These are phyloP conservation scores for Sinonovacula constricta DNA, from an alignment of 1,140 invertebrate genomes.

Conservation along the genomic window DNA sequence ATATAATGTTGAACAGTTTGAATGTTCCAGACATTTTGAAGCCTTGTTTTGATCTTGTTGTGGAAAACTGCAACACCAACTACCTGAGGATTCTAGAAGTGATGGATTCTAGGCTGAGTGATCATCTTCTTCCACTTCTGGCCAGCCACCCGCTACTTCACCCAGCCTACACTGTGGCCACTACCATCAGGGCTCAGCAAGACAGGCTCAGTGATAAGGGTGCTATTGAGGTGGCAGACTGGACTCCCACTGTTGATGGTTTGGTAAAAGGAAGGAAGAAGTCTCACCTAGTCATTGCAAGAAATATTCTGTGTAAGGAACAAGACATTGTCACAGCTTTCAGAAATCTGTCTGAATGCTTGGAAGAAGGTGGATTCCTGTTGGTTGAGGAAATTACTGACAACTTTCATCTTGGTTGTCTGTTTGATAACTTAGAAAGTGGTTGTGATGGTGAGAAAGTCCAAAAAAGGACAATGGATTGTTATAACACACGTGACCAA, in stretches of 20 bases:
- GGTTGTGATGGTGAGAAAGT: slow-evolving; percentile 40
- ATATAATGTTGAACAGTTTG: slow-evolving; percentile 61
- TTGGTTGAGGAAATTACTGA: slow-evolving; percentile 86
- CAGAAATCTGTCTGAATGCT: slow-evolving; percentile 80
- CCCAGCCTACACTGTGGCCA: slow-evolving; percentile 77
- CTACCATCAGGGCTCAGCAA: slow-evolving; percentile 50
- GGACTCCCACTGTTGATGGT: slow-evolving; percentile 63
- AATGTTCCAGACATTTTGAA: slow-evolving; percentile 59
- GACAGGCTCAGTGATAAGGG: slow-evolving; percentile 66
- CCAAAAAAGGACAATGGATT: slow-evolving; percentile 60
- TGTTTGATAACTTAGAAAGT: slow-evolving; percentile 53
- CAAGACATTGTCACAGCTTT: slow-evolving; percentile 73
- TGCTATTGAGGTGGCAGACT: slow-evolving; percentile 67
- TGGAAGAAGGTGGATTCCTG: slow-evolving; percentile 87
- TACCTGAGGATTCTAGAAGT: slow-evolving; percentile 90
- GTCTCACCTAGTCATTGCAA: slow-evolving; percentile 74
- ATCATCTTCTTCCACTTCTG: slow-evolving; percentile 66
- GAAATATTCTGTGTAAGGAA: slow-evolving; percentile 75
- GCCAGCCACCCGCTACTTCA: slow-evolving; percentile 76
- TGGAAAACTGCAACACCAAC: slow-evolving; percentile 87
- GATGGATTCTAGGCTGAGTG: slow-evolving; percentile 66
- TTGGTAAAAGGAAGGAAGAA: slow-evolving; percentile 56
- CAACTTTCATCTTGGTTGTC: slow-evolving; percentile 75
- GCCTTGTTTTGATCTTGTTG: slow-evolving; percentile 82
- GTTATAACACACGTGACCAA: slow-evolving; percentile 70